Evolutionary conservation across 2,888 invertebrate species (phyloP), one percentile per base, ranked within the genome.

Genomic region (Acanthosepion pharaonis): DNA sequence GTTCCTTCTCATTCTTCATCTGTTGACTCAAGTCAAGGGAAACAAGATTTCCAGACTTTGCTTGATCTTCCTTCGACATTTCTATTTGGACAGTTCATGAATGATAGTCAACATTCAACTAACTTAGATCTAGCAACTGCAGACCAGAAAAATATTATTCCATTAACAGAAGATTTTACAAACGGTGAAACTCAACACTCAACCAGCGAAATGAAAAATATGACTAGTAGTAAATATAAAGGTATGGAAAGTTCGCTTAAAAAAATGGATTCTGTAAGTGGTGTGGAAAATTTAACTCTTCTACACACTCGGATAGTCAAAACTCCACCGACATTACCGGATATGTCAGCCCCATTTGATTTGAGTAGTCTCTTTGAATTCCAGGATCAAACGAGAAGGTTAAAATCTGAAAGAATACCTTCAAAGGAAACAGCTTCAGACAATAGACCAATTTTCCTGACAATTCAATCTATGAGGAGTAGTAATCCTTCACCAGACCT

Each of bases 51-150:
- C 28, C 28, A 51, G 53, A 93, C 53, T n/a, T 53, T 93, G 28
- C 49, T 93, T 49, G 93, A 51, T 93, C 93, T 93, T 20, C 93
- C 93, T 93, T 93, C 93, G n/a, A 93, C 93, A 53, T 93, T 93
- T 53, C 33, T 93, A 53, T 93, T 93, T 25, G 93, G 93, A n/a
- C 93, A 93, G 28, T 53, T 93, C n/a, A 51, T 93, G 93, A 53
- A 93, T 49, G 92, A 51, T 1, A 51, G 92, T 25, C 20, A 51
- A 28, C 28, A 23, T 51, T 93, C 93, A 93, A 51, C 78, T 78
- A 78, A 78, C 11, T 33, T 78, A 78, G 78, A 78, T 78, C 18
- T n/a, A n/a, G 23, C 59, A 5, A 59, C 59, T 20, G 9, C n/a
- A 33, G n/a, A 78, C n/a, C n/a, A 78, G n/a, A n/a, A 33, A n/a